Conservation (phyloP, 2,888 invertebrate genomes). For the Eueremaeus valkanovi region DNA sequence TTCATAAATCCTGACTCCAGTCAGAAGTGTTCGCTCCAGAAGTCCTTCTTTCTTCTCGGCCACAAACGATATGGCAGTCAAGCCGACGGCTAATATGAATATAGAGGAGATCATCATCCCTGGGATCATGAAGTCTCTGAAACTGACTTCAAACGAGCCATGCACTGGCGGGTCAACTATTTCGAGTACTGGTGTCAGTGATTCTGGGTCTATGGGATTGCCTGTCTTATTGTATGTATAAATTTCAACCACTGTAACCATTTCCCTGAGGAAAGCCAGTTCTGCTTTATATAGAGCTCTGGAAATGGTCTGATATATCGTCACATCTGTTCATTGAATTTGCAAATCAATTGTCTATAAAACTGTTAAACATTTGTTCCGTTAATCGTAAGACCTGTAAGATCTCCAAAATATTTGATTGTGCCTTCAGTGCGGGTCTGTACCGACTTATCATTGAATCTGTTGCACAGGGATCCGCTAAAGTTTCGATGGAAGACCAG, state of each 20-base stretch:
- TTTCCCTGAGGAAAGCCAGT: background rate
- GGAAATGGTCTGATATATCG: background rate
- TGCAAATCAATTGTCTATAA: background rate
- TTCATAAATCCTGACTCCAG: constrained; percentile 84
- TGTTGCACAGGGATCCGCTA: background rate
- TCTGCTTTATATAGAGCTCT: background rate
- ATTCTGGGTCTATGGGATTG: too few species aligned
- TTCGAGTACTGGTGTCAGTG: too few species aligned
- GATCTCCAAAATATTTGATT: constrained; percentile 81
- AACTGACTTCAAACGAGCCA: constrained; percentile 70
- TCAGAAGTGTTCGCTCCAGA: constrained; percentile 85
- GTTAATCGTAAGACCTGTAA: constrained; percentile 59
- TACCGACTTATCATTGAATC: too few species aligned
- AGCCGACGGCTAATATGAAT: constrained; percentile 91
- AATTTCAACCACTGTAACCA: background rate
- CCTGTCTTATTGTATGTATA: background rate
- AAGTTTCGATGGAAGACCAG: background rate
- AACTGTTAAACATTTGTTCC: background rate
- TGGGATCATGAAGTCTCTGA: constrained; percentile 51
- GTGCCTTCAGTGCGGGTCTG: constrained; percentile 81
- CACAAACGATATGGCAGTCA: constrained; percentile 84
- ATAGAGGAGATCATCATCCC: constrained; percentile 60
- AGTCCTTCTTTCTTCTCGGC: constrained; percentile 85
- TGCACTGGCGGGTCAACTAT: constrained; percentile 31
- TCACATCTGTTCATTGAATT: background rate